Conservation (phyloP, 2,888 invertebrate species). For the Cosmorhoe ocellata region DNA sequence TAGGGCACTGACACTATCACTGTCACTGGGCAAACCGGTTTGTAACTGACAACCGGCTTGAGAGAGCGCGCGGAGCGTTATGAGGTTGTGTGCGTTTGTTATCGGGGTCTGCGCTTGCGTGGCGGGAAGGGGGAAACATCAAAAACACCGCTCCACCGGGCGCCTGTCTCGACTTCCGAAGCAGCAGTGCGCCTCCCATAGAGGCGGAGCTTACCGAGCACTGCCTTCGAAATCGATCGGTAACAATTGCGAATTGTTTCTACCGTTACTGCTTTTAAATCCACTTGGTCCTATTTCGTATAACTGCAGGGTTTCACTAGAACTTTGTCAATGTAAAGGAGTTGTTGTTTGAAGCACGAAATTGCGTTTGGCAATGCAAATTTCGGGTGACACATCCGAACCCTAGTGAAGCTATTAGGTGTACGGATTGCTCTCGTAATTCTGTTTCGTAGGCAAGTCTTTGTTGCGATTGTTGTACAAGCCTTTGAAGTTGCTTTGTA, state of each 20-base stretch:
- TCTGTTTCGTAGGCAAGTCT: slow-evolving; percentile 78
- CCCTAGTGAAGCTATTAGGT: slow-evolving; percentile 70
- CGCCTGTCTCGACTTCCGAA: slow-evolving; percentile 77
- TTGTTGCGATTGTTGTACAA: slow-evolving; percentile 57
- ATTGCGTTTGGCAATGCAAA: slow-evolving; percentile 63
- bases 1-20: slow-evolving; percentile 68
- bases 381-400: slow-evolving; percentile 72
- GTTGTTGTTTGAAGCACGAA: slow-evolving; percentile 40
- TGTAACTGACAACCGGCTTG: slow-evolving; percentile 76
- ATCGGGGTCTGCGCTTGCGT: slow-evolving; percentile 66
- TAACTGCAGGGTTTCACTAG: slow-evolving; percentile 24
- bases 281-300: slow-evolving; percentile 50
- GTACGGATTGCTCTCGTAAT: slow-evolving; percentile 76
- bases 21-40: slow-evolving; percentile 75
- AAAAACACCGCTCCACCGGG: slow-evolving; percentile 72
- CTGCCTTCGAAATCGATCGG: slow-evolving; percentile 78
- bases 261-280: slow-evolving; percentile 41
- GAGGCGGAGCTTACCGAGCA: slow-evolving; percentile 72
- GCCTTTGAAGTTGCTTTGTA: slow-evolving; percentile 63
- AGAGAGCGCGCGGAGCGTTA: slow-evolving; percentile 76
- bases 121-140: slow-evolving; percentile 58
- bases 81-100: slow-evolving; percentile 77
- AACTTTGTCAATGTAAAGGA: slow-evolving; percentile 52
- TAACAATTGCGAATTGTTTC: slow-evolving; percentile 64
- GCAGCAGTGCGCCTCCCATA: slow-evolving; percentile 74